Conservation (phyloP, 2,888 invertebrate genomes). For the Lasioglossum malachurum region DNA sequence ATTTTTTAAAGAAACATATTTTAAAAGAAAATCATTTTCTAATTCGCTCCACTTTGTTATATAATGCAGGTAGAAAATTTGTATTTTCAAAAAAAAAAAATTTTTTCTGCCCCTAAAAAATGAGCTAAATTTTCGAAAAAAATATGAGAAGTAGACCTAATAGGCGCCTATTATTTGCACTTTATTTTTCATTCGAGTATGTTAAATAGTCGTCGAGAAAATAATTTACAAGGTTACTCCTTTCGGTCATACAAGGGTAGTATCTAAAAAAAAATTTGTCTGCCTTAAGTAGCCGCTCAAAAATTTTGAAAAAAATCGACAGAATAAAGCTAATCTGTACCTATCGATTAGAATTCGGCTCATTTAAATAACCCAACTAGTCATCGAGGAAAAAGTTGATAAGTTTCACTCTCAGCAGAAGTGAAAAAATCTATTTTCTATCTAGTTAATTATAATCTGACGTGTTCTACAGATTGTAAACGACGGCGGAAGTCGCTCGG, state of each 20-base stretch:
- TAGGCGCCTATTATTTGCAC: neutral
- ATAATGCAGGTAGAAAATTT: too few relatives aligned
- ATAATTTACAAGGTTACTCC: neutral
- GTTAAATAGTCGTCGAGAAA: neutral
- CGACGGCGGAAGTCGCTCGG: neutral
- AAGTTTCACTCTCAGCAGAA: neutral
- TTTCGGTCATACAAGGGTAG: neutral
- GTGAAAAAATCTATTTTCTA: neutral
- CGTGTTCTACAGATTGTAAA: neutral
- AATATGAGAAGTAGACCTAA: neutral
- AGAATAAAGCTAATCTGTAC: neutral
- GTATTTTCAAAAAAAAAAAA: neutral
- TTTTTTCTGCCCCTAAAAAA: neutral
- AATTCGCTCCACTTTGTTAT: too few relatives aligned
- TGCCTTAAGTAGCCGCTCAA: neutral
- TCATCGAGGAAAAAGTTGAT: neutral
- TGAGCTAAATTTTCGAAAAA: neutral
- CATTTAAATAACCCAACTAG: neutral
- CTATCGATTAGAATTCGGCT: neutral
- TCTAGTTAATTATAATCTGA: neutral
- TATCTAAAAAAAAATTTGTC: neutral
- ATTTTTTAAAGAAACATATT: too few relatives aligned
- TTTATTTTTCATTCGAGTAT: neutral
- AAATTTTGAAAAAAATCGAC: neutral
- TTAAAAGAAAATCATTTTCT: too few relatives aligned